Evolutionary conservation across 2,113 vertebrate genomes (phyloP).

Genomic region (Mungos mungo): DNA sequence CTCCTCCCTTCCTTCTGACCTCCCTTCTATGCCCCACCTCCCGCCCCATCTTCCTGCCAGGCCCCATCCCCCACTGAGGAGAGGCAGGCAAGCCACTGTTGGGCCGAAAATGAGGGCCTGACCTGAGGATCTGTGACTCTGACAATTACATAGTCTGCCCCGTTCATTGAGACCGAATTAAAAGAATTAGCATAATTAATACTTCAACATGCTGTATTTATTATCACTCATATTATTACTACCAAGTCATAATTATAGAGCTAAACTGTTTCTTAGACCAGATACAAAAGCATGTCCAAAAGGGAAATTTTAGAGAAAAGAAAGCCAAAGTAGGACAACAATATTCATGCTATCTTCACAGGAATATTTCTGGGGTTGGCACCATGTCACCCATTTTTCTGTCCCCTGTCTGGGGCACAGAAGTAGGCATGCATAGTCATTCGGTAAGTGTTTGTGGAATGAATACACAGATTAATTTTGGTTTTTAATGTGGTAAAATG

Average conservation of each 20-base stretch:
- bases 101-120: neutral
- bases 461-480: neutral
- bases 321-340: neutral
- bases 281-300: neutral
- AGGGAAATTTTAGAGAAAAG: neutral
- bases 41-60: neutral
- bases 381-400: accelerated
- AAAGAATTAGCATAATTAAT: neutral
- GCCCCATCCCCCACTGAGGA: neutral
- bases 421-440: accelerated
- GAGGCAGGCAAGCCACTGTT: neutral
- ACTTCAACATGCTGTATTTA: neutral
- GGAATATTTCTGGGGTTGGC: neutral
- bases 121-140: neutral
- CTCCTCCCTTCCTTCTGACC: accelerated
- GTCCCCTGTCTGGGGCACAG: neutral
- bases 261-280: neutral
- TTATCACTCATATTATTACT: neutral
- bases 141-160: accelerated
- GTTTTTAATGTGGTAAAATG: neutral
- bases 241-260: neutral
- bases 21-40: accelerated
- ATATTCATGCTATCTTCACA: neutral
- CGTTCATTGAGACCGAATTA: neutral
- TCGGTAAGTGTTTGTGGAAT: neutral